phyloP scores from a whole-genome alignment of 1,140 invertebrate species.

The Sycobia sp. region DNA sequence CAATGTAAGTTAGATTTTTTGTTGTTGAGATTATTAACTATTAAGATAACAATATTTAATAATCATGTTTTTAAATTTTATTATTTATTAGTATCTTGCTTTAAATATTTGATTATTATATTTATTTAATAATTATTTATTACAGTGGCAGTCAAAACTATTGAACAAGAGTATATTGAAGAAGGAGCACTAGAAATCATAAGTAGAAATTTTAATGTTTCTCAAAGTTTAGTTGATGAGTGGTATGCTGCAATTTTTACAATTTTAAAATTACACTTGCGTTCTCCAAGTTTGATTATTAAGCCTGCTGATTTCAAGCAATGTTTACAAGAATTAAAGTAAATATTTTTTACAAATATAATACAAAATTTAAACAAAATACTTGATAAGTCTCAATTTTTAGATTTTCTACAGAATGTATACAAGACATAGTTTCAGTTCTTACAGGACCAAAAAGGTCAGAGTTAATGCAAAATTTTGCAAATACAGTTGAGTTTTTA shows the following conservation, averaged over 20 bases:
- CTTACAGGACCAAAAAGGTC: slow-evolving; percentile 50
- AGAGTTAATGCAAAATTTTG: slow-evolving; percentile 41
- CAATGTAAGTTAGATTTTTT: slow-evolving; percentile 47
- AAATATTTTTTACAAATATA: slow-evolving; percentile 28
- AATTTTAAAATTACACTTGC: slow-evolving; percentile 47
- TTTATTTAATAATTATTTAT: slow-evolving; percentile 31
- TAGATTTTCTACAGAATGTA: slow-evolving; percentile 52
- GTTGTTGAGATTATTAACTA: neutral
- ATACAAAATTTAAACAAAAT: neutral
- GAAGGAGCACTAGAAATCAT: slow-evolving; percentile 54
- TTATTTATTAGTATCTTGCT: slow-evolving; percentile 2
- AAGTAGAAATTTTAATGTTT: slow-evolving; percentile 50
- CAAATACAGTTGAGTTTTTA: slow-evolving; percentile 47
- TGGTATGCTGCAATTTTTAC: slow-evolving; percentile 52
- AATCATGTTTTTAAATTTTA: neutral
- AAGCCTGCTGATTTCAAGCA: slow-evolving; percentile 52
- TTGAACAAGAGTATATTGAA: slow-evolving; percentile 54
- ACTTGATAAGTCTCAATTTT: slow-evolving; percentile 14
- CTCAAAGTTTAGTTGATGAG: slow-evolving; percentile 49
- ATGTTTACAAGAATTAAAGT: slow-evolving; percentile 54
- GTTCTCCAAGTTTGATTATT: slow-evolving; percentile 39
- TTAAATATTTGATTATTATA: slow-evolving; percentile 12
- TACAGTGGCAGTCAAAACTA: slow-evolving; percentile 55
- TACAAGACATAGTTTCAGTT: slow-evolving; percentile 52
- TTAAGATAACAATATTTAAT: too few species aligned